Evolutionary conservation across 2,797 vertebrate genomes (phyloP).

Genomic region (Ctenochaetus hawaiiensis): DNA sequence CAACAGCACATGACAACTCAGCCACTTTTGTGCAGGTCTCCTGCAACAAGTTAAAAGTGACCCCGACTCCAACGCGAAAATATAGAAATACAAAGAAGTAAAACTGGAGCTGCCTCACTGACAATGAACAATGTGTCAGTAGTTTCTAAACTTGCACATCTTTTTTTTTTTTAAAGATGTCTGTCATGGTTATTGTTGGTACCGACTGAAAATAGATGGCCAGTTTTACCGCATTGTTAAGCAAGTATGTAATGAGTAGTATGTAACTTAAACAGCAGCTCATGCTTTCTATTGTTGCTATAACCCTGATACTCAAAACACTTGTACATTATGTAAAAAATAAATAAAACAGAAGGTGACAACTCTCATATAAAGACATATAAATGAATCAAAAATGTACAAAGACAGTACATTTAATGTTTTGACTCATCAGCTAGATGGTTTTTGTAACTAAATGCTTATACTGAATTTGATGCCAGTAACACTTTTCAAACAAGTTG

Average conservation of each 20-base stretch:
- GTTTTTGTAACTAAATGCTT: too few relatives aligned
- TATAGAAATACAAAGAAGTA: background rate
- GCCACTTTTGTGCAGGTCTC: background rate
- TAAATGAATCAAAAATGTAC: too few relatives aligned
- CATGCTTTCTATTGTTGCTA: background rate
- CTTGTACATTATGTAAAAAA: too few relatives aligned
- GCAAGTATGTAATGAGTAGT: too few relatives aligned
- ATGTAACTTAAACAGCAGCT: background rate
- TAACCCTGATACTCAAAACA: too few relatives aligned
- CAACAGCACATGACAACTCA: conserved; percentile 2
- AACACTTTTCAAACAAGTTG: too few relatives aligned
- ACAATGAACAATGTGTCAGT: too few relatives aligned
- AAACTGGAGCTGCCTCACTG: background rate
- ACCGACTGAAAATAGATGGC: background rate
- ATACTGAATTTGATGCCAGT: too few relatives aligned
- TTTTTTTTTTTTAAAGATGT: background rate
- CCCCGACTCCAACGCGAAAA: background rate
- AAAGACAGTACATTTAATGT: too few relatives aligned
- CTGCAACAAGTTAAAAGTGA: conserved; percentile 3
- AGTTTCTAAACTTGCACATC: background rate
- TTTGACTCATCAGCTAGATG: too few relatives aligned
- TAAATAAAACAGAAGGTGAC: too few relatives aligned
- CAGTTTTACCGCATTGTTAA: background rate
- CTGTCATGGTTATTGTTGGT: background rate
- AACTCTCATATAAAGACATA: too few relatives aligned